phyloP scores from a whole-genome alignment of 1,140 invertebrate species.

The Paracyclopina nana region DNA sequence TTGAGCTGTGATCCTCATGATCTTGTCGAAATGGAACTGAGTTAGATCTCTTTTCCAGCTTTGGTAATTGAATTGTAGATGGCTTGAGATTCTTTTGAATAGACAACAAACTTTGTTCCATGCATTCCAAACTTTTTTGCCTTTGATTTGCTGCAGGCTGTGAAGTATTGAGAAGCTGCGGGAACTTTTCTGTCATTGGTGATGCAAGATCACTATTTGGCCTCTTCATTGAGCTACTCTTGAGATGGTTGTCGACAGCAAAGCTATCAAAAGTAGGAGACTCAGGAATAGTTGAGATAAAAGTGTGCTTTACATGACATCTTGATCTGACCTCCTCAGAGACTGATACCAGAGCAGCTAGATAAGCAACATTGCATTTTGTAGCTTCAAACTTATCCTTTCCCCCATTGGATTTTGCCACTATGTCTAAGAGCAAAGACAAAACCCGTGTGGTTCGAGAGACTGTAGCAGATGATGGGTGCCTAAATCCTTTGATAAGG shows the following conservation, averaged over 20 bases:
- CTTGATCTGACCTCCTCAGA: constrained; percentile 88
- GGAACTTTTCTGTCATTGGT: not conserved
- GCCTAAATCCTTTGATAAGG: constrained; percentile 82
- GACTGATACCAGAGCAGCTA: constrained; percentile 78
- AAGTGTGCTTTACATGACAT: constrained; percentile 72
- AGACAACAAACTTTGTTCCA: too few species aligned
- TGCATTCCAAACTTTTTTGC: too few species aligned
- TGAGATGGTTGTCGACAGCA: constrained; percentile 27
- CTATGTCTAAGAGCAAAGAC: constrained; percentile 64
- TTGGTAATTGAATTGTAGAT: not conserved
- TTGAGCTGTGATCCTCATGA: too few species aligned
- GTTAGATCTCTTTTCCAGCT: not conserved
- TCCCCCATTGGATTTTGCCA: constrained; percentile 61
- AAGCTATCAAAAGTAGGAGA: constrained; percentile 35
- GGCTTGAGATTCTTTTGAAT: not conserved
- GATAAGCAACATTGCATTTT: constrained; percentile 69
- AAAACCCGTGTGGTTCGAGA: constrained; percentile 74
- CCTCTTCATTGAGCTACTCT: constrained; percentile 23
- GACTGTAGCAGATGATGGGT: constrained; percentile 73
- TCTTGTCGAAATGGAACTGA: too few species aligned
- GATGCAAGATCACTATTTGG: too few species aligned
- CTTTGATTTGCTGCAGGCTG: too few species aligned
- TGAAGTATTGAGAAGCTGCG: too few species aligned
- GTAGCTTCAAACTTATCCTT: constrained; percentile 84
- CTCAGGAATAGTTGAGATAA: constrained; percentile 37